phyloP scores from a whole-genome alignment of 2,113 vertebrate genomes.

The Anser brachyrhynchus region DNA sequence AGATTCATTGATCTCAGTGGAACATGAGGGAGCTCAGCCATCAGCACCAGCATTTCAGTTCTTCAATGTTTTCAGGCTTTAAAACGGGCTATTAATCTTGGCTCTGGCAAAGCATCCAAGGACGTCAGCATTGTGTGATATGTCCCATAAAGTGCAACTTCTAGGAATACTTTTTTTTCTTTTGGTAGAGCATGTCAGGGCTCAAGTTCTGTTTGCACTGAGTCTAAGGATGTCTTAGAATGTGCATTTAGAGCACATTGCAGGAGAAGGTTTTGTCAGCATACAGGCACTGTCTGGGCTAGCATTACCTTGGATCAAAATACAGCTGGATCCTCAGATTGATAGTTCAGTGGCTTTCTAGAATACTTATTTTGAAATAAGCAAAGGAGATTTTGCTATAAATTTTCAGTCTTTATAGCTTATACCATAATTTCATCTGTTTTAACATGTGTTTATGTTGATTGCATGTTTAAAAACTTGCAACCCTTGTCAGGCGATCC shows the following conservation, averaged over 20 bases:
- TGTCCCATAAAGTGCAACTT: conserved; percentile 46
- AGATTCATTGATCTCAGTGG: conserved; percentile 63
- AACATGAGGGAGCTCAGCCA: conserved; percentile 38
- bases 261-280: background rate
- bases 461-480: background rate
- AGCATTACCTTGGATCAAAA: background rate
- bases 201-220: conserved; percentile 18
- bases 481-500: background rate
- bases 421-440: background rate
- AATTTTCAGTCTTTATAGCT: background rate
- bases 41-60: conserved; percentile 15
- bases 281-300: background rate
- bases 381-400: no score
- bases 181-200: background rate
- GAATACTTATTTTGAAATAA: background rate
- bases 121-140: conserved; percentile 21
- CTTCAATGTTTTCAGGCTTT: conserved; percentile 35
- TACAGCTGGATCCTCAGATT: background rate
- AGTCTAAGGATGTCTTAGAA: background rate
- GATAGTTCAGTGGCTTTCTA: background rate
- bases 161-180: conserved; percentile 42
- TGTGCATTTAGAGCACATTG: background rate
- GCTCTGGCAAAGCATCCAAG: conserved; percentile 32
- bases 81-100: conserved; percentile 46
- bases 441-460: background rate